Evolutionary conservation across 2,888 invertebrate species (phyloP), one percentile per base, ranked within the genome.

Genomic region (Protodeltote pygarga): DNA sequence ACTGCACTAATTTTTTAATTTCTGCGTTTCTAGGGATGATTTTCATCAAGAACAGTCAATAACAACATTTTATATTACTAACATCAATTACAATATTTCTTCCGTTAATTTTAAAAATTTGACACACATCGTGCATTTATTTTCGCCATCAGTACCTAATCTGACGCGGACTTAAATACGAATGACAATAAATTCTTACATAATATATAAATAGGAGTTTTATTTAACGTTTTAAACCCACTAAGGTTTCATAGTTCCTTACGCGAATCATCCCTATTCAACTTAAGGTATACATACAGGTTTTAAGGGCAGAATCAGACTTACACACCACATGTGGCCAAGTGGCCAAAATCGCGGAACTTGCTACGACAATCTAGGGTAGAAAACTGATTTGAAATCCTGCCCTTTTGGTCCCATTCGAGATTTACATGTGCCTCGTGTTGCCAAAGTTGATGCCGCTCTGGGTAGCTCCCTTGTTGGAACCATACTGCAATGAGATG

Each of bases 381-480:
- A n/a, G n/a, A n/a, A n/a, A n/a, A n/a, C n/a, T 37, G 16, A 8
- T 5, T 9, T 38, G 38, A 38, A 37, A 31, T 24, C 16, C 24
- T 9, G 28, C 19, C 33, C 24, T 27, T 15, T n/a, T 8, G 5
- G 16, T 15, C 16, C 23, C 37, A 24, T 15, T 39, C 25, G n/a
- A 5, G n/a, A 5, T 73, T 83, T 96, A 98, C 98, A 98, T 98
- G 93, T 99, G 98, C 88, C 98, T 94, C 75, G 98, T 98, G 92
- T 98, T 98, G 71, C 99, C 99, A 77, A 99, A 98, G 88, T 97
- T 99, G 84, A 98, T 97, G 46, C 99, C 99, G 64, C 97, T 97
- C 87, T 98, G 98, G 81, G 93, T 98, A 73, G 99, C 99, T 16
- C 99, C 99, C 90, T 99, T 99, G 94, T 99, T 99, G 77, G 97